phyloP scores from a whole-genome alignment of 1,140 invertebrate genomes.

The Artemia franciscana region DNA sequence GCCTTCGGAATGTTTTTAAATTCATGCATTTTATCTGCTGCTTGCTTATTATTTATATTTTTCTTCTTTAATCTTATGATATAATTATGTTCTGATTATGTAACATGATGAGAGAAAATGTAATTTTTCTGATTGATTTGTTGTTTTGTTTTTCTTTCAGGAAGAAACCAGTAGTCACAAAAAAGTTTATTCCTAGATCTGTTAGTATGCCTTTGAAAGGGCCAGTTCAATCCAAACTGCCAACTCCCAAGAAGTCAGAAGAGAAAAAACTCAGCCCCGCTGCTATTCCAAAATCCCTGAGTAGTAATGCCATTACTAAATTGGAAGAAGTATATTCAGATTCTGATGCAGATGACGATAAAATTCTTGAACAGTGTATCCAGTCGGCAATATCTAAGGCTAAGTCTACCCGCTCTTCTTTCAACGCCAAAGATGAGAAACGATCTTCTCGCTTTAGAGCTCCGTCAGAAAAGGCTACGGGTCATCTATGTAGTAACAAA shows the following conservation, averaged over 20 bases:
- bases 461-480: too few relatives aligned
- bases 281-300: conserved; percentile 14
- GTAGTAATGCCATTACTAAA: conserved; percentile 15
- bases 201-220: conserved; percentile 1
- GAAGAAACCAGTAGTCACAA: neutral
- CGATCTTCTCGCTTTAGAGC: too few relatives aligned
- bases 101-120: neutral
- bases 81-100: neutral
- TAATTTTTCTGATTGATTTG: neutral
- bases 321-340: neutral
- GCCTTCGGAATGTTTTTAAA: too few relatives aligned
- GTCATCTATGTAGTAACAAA: neutral
- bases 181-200: conserved; percentile 1
- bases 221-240: neutral
- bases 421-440: too few relatives aligned
- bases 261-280: neutral
- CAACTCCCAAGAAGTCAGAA: neutral
- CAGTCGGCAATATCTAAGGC: conserved; percentile 43
- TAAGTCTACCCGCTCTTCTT: too few relatives aligned
- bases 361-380: conserved; percentile 49
- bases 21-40: too few relatives aligned
- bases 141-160: neutral
- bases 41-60: neutral
- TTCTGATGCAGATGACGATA: conserved; percentile 23
- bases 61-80: neutral